Conservation (phyloP, 2,113 vertebrate species). For the Zootoca vivipara region DNA sequence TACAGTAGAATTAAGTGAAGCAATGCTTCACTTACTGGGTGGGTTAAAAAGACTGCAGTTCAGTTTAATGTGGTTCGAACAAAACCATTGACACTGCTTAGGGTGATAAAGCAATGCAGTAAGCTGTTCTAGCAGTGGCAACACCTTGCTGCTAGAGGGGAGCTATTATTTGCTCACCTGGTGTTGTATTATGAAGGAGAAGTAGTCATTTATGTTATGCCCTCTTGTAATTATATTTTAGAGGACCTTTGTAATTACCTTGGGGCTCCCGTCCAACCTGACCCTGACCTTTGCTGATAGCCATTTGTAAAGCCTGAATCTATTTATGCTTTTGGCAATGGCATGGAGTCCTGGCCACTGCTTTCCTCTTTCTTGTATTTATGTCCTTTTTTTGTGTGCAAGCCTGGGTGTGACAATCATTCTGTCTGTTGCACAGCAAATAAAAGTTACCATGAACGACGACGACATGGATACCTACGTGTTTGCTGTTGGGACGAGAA, state of each 20-base stretch:
- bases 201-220: background rate
- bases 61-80: background rate
- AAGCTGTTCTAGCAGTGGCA: too few relatives aligned
- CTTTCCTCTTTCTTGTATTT: background rate
- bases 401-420: background rate
- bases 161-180: background rate
- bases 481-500: constrained; percentile 93
- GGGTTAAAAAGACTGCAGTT: background rate
- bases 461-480: constrained; percentile 99
- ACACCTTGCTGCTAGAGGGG: background rate
- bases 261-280: background rate
- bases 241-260: background rate
- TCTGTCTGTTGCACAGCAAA: constrained; percentile 81
- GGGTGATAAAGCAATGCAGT: background rate
- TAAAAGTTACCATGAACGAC: constrained; percentile 97
- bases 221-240: background rate
- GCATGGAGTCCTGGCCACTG: background rate
- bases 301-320: background rate
- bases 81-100: background rate
- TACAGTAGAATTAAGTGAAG: background rate
- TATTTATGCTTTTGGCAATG: background rate
- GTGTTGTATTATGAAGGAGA: background rate
- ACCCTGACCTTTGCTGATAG: background rate
- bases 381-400: background rate
- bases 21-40: background rate